A percentile compares a stretch with the other conserved stretches of the same genome.
phyloP scores from a whole-genome alignment of 92 coral and sea anemone genomes.

The Scolanthus callimorphus region DNA sequence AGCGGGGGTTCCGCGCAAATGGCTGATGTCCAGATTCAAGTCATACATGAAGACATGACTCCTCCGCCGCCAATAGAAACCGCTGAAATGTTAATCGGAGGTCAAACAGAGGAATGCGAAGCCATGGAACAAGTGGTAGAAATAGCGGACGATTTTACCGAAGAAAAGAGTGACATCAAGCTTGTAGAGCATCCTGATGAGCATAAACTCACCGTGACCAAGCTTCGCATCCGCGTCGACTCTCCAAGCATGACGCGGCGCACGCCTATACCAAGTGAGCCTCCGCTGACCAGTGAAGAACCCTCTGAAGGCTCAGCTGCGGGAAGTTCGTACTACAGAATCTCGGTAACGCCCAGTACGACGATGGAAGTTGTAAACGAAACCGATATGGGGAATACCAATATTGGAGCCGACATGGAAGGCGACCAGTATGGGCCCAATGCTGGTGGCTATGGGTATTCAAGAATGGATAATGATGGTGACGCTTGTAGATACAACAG shows the following conservation, averaged over 20 bases:
- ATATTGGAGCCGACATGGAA: not conserved
- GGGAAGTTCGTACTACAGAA: constrained; percentile 8
- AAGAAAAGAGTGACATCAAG: constrained; percentile 8
- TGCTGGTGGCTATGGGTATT: not conserved
- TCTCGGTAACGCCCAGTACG: constrained; percentile 24
- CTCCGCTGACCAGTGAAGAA: not conserved
- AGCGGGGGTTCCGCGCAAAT: not conserved
- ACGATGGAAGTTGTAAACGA: constrained; percentile 26
- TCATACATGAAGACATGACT: constrained; percentile 16
- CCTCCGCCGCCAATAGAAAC: not conserved
- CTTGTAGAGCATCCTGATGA: constrained; percentile 16
- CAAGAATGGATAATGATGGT: not conserved
- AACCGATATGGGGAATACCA: not conserved
- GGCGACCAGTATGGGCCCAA: not conserved
- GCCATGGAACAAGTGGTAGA: constrained; percentile 6
- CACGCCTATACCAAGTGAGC: constrained; percentile 22
- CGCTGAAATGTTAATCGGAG: not conserved
- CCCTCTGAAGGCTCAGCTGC: not conserved
- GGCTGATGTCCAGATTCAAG: constrained; percentile 21
- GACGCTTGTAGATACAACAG: constrained; percentile 10
- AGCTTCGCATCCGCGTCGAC: constrained; percentile 55
- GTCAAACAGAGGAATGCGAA: not conserved
- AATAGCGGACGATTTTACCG: constrained; percentile 2
- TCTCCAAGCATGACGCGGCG: constrained; percentile 33
- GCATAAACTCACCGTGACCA: constrained; percentile 14